Evolutionary conservation across 2,113 vertebrate genomes (phyloP).

Genomic region (Sebastes fasciatus): DNA sequence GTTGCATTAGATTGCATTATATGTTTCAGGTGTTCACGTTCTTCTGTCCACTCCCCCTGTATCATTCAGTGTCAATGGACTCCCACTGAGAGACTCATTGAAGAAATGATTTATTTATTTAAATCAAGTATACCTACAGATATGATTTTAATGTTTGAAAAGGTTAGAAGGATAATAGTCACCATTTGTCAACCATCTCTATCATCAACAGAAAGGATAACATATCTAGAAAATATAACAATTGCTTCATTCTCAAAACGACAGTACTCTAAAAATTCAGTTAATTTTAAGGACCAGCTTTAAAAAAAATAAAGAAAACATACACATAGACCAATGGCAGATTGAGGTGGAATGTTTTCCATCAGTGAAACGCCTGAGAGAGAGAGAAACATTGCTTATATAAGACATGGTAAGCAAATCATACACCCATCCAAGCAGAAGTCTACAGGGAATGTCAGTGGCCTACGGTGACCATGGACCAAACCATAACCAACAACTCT

Average conservation of each 20-base stretch:
- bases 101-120: neutral
- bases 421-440: slow-evolving; percentile 67
- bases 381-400: slow-evolving; percentile 30
- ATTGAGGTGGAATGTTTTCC: slow-evolving; percentile 1
- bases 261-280: neutral
- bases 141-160: neutral
- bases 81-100: neutral
- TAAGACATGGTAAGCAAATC: slow-evolving; percentile 59
- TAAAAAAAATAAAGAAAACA: neutral
- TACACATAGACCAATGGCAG: neutral
- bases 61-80: slow-evolving; percentile 1
- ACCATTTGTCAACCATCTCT: neutral
- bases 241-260: neutral
- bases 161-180: neutral
- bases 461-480: slow-evolving; percentile 38
- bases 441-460: slow-evolving; percentile 52
- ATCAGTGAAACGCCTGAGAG: slow-evolving; percentile 13
- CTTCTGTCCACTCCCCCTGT: neutral
- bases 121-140: neutral
- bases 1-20: slow-evolving; percentile 38
- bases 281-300: neutral
- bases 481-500: slow-evolving; percentile 29
- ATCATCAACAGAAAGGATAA: neutral
- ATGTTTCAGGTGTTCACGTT: slow-evolving; percentile 21
- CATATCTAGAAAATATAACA: neutral